Base-by-base conservation (phyloP, 2,797 vertebrate species). In the Sebastes elongatus region DNA sequence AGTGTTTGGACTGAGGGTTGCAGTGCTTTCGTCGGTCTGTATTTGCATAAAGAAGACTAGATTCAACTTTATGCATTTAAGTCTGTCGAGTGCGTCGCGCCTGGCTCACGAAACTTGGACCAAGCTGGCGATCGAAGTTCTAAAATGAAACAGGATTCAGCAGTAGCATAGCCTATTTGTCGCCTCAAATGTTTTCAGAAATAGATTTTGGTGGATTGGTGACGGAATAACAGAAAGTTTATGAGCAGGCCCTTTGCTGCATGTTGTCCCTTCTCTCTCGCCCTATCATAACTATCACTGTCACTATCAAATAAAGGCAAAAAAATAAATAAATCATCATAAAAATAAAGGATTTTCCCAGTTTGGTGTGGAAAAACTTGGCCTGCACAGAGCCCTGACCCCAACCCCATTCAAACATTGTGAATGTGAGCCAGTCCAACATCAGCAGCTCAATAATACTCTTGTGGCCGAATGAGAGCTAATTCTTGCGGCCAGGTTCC, bases 401-500 rank as follows among this genome's bases (percentile, higher is more conserved):
- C 61, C 5, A 65, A 63, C 13, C 32, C 7, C 20, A 2, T 33
- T 25, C 9, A 7, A 60, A 67, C 6, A 33, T 76, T 27, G 25
- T 27, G 38, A 11, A 69, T 3, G 42, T 3, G 3, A 56, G 71
- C 61, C 35, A 18, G 9, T 23, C 33, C 61, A 16, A 28, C 55
- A 81, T 81, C 61, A 83, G 60, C 28, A 11, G 27, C 27, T 28
- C 20, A 49, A 8, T n/a, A 56, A 55, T 46, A 23, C 53, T 80
- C 22, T 55, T 59, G 13, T 66, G 30, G 66, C 23, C 22, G 52
- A 67, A 70, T 60, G 13, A 20, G 65, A 71, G 18, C n/a, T 56
- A 78, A 65, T 75, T 63, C 11, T 22, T 14, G 6, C 33, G 53
- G 28, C 55, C 32, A 14, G 10, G 10, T 18, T 71, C 22, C 32